Conservation (phyloP, 1,140 invertebrate genomes). For the Drosophila watanabei region DNA sequence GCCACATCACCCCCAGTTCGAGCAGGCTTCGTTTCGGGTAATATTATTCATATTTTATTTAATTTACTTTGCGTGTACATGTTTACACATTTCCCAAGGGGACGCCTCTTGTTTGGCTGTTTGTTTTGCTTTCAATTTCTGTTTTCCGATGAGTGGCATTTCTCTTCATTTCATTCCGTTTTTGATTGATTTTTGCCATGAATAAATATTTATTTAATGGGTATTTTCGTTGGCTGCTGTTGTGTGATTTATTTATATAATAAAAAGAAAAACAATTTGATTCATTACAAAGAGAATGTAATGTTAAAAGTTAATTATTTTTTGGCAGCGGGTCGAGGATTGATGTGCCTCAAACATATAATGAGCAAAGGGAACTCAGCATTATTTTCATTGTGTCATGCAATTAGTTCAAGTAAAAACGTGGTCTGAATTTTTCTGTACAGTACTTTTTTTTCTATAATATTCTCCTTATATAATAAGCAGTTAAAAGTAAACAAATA, state of each 20-base stretch:
- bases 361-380: not conserved
- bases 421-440: constrained; percentile 12
- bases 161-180: constrained; percentile 16
- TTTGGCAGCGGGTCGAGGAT: constrained; percentile 18
- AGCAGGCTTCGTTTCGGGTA: not conserved
- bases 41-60: constrained; percentile 45
- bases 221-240: constrained; percentile 9
- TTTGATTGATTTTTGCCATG: constrained; percentile 39
- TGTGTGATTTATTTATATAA: constrained; percentile 14
- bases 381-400: constrained; percentile 15
- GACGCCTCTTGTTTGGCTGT: constrained; percentile 25
- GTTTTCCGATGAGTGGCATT: constrained; percentile 24
- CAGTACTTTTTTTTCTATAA: not conserved
- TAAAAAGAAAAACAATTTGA: not conserved
- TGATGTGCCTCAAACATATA: not conserved
- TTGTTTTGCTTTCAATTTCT: constrained; percentile 19
- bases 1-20: not conserved
- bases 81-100: constrained; percentile 33
- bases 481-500: too few relatives aligned
- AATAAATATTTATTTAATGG: constrained; percentile 8
- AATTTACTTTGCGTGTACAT: constrained; percentile 30
- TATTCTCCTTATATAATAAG: not conserved
- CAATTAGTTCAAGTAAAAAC: constrained; percentile 3
- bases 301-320: constrained; percentile 36
- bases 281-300: constrained; percentile 5